Base-by-base conservation (phyloP, 2,113 vertebrate species). In the Xenus cinereus region DNA sequence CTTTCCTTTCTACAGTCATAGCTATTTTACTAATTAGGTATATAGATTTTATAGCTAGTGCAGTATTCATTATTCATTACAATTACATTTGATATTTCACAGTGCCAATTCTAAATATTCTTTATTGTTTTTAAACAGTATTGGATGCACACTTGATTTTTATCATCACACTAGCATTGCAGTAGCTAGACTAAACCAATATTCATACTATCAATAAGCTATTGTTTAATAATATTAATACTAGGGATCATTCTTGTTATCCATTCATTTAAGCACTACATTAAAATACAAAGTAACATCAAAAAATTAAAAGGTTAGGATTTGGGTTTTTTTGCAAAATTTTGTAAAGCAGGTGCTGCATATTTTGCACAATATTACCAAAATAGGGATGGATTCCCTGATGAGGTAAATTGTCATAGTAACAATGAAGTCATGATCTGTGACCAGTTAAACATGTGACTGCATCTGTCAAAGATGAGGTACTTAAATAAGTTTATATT, bases 301-400 rank as follows among this genome's bases (percentile, higher is more conserved):
- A 46, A 63, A 73, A 63, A 30, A 15, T 7, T 22, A 54, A 63
- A 56, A 8, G 3, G 1, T 7, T 26, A 46, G 46, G 45, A 13
- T 51, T 51, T 13, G 23, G 4, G 2, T 0, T 33, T 54, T 50
- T 74, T 27, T 16, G 2, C 5, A 39, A 76, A 0, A 32, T 27
- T 89, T 90, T 63, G 7, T 33, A 72, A 75, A 72, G 10, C 10
- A 18, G 21, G 18, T 7, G 11, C 10, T 68, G 9, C 4, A 11
- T 59, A 57, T 48, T 93, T 89, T 75, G 6, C 37, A 51, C 3
- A 46, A n/a, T 24, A 6, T 84, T 87, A 48, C 8, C 17, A 56
- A 75, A 89, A 59, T 7, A 72, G 8, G 32, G 15, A 48, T 35
- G 12, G 43, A 51, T 87, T 87, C 81, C 60, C 46, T 79, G 48